phyloP scores from a whole-genome alignment of 2,888 invertebrate species.

The Dicyrtoma fusca region DNA sequence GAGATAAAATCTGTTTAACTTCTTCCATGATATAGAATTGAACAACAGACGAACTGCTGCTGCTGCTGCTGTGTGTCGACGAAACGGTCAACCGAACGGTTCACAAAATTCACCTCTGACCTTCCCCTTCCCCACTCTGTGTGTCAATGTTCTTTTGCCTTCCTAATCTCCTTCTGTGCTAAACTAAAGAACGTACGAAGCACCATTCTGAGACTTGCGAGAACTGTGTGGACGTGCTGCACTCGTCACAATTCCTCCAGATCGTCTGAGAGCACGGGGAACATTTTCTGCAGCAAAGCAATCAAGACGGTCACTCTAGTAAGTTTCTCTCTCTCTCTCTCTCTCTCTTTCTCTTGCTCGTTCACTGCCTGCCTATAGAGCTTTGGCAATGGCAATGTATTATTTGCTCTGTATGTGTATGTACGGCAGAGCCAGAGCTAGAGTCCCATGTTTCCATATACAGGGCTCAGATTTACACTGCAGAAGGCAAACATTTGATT shows the following conservation, averaged over 20 bases:
- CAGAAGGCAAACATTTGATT: constrained; percentile 53
- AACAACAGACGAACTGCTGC: background rate
- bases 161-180: background rate
- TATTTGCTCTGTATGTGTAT: background rate
- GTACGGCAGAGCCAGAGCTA: constrained; percentile 27
- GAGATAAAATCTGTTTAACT: constrained; percentile 41
- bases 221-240: constrained; percentile 17
- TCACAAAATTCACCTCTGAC: constrained; percentile 4
- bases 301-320: constrained; percentile 5
- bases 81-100: too few species aligned
- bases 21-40: constrained; percentile 41
- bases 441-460: constrained; percentile 34
- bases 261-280: constrained; percentile 40
- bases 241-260: constrained; percentile 29
- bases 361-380: background rate
- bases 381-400: background rate
- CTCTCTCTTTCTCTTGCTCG: background rate
- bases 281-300: constrained; percentile 55
- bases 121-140: background rate
- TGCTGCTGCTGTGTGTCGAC: constrained; percentile 8
- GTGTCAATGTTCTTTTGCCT: constrained; percentile 13
- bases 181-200: constrained; percentile 20
- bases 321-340: constrained; percentile 13
- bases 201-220: constrained; percentile 33
- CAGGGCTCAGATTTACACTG: constrained; percentile 53